phyloP scores from a whole-genome alignment of 2,113 vertebrate species.

The Piaya cayana region DNA sequence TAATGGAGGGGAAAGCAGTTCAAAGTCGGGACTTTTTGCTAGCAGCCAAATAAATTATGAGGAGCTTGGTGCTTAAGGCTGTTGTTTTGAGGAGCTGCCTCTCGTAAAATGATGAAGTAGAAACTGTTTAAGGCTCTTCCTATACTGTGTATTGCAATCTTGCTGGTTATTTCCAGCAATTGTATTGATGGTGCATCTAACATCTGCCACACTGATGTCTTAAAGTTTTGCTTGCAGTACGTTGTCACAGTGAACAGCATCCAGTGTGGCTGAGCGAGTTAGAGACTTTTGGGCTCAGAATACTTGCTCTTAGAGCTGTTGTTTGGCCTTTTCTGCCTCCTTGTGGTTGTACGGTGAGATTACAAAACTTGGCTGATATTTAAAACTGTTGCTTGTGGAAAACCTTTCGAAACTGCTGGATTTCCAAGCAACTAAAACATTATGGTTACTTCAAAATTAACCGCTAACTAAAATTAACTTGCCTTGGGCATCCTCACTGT shows the following conservation, averaged over 20 bases:
- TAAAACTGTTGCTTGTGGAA: not conserved
- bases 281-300: not conserved
- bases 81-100: not conserved
- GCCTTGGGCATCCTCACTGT: not conserved
- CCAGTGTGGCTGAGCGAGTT: fast-evolving
- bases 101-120: not conserved
- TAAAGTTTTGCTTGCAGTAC: not conserved
- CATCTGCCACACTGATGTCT: not conserved
- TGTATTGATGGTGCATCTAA: not conserved
- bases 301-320: not conserved
- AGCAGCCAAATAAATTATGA: not conserved
- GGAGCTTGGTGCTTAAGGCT: not conserved
- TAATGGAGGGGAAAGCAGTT: not conserved
- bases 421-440: not conserved
- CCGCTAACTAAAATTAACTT: not conserved
- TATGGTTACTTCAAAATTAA: not conserved
- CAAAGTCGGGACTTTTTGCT: not conserved
- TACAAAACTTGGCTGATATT: not conserved
- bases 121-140: not conserved
- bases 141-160: not conserved
- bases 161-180: not conserved
- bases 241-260: not conserved
- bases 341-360: not conserved
- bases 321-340: constrained; percentile 32
- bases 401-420: not conserved